Percentiles rank a stretch among this genome's conserved stretches.
These are phyloP conservation scores for Apomyelois bistriatella DNA, from an alignment of 2,888 invertebrate genomes.

Conservation along the genomic window DNA sequence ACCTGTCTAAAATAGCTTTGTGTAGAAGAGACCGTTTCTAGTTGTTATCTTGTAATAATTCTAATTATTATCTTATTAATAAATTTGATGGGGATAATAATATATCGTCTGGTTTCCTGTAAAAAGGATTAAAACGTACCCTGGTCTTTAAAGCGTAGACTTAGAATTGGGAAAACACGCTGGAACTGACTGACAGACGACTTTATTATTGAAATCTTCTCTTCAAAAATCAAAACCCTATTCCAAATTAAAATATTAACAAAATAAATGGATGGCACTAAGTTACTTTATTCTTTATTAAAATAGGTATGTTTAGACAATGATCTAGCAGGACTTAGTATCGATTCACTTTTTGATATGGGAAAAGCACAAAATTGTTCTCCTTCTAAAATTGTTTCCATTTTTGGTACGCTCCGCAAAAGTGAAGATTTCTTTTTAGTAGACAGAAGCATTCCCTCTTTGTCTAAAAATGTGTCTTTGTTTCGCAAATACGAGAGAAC, in stretches of 20 bases:
- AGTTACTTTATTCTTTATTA: not conserved
- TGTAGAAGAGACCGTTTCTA: too few species aligned
- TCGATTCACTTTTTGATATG: constrained; percentile 19
- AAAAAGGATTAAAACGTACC: too few species aligned
- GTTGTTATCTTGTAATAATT: too few species aligned
- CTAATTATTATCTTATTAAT: too few species aligned
- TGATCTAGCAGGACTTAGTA: not conserved
- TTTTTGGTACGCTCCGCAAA: constrained; percentile 47
- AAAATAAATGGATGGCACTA: not conserved
- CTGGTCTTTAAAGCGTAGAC: too few species aligned
- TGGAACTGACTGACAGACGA: too few species aligned
- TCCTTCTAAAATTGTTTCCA: constrained; percentile 55
- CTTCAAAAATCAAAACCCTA: too few species aligned
- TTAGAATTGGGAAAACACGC: too few species aligned
- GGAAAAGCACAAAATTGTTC: constrained; percentile 37
- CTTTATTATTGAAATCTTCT: too few species aligned
- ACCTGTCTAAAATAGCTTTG: too few species aligned
- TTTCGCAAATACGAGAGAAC: constrained; percentile 48
- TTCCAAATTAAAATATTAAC: not conserved
- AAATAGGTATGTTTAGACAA: constrained; percentile 4
- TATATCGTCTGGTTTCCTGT: too few species aligned
- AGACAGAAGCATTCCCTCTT: constrained; percentile 33
- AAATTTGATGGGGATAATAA: too few species aligned
- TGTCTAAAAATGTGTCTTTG: constrained; percentile 33
- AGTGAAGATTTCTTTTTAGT: constrained; percentile 47